Percentiles rank a stretch among this genome's conserved stretches.
These are phyloP conservation scores for Diloba caeruleocephala DNA, from an alignment of 2,888 invertebrate species.

Conservation along the genomic window DNA sequence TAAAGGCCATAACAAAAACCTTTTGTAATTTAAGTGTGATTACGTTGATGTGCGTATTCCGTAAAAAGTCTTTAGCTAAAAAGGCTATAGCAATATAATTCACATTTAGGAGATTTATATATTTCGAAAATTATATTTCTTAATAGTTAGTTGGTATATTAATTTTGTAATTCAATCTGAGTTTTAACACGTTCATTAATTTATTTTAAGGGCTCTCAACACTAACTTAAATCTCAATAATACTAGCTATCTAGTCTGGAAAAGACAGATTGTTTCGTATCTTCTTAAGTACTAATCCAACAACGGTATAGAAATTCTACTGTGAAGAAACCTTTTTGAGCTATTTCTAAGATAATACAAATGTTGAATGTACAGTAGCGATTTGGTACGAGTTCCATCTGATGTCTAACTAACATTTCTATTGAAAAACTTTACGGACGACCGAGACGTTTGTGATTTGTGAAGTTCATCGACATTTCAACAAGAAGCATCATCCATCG, in stretches of 20 bases:
- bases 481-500: conserved; percentile 60
- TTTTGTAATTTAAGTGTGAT: no score
- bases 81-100: no score
- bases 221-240: conserved; percentile 18
- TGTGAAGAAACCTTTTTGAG: conserved; percentile 33
- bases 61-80: no score
- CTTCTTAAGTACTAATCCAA: conserved; percentile 42
- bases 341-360: conserved; percentile 55
- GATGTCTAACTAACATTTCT: conserved; percentile 70
- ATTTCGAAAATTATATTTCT: no score
- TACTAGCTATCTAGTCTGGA: conserved; percentile 3
- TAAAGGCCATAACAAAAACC: no score
- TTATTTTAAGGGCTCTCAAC: conserved; percentile 13
- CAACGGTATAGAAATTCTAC: conserved; percentile 33
- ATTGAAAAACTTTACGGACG: conserved; percentile 74
- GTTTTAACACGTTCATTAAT: background rate
- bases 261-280: conserved; percentile 32
- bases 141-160: no score
- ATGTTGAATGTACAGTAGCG: conserved; percentile 42
- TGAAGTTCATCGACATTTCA: conserved; percentile 77
- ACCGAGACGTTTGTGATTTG: conserved; percentile 53
- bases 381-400: conserved; percentile 41
- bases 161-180: no score
- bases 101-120: no score
- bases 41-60: no score